phyloP scores from a whole-genome alignment of 2,888 invertebrate genomes.

The Adelphocoris suturalis region DNA sequence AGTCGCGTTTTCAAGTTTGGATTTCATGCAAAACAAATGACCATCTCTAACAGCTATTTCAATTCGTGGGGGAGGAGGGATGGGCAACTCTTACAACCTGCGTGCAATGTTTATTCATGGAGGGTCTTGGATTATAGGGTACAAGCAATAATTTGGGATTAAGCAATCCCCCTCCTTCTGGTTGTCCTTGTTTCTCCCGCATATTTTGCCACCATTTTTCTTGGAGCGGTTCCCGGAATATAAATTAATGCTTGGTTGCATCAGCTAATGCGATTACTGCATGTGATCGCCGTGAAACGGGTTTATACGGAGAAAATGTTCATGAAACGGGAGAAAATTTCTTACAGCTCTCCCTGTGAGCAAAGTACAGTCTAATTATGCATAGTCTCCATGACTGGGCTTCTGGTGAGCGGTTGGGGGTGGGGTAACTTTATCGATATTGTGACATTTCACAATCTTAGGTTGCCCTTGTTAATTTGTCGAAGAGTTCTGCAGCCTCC shows the following conservation, averaged over 20 bases:
- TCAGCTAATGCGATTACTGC: no score
- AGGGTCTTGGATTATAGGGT: slow-evolving; percentile 58
- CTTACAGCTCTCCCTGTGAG: no score
- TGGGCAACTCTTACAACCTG: slow-evolving; percentile 69
- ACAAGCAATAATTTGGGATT: slow-evolving; percentile 69
- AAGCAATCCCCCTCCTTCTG: slow-evolving; percentile 49
- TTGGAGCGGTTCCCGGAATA: not conserved
- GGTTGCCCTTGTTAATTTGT: no score
- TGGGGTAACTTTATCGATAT: no score
- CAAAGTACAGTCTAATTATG: no score
- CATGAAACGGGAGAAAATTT: no score
- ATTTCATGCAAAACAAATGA: slow-evolving; percentile 70
- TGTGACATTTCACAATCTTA: no score
- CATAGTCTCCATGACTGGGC: no score
- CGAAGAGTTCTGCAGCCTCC: no score
- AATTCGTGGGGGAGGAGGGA: slow-evolving; percentile 41
- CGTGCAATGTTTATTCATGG: slow-evolving; percentile 70
- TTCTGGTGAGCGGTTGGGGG: no score
- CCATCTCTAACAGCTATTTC: slow-evolving; percentile 65
- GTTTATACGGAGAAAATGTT: no score
- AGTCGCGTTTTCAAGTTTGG: slow-evolving; percentile 64
- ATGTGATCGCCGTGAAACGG: no score
- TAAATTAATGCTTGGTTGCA: not conserved
- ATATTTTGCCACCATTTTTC: not conserved
- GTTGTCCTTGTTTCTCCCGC: not conserved